Conservation (phyloP, 2,888 invertebrate genomes). For the Papilio elwesi region DNA sequence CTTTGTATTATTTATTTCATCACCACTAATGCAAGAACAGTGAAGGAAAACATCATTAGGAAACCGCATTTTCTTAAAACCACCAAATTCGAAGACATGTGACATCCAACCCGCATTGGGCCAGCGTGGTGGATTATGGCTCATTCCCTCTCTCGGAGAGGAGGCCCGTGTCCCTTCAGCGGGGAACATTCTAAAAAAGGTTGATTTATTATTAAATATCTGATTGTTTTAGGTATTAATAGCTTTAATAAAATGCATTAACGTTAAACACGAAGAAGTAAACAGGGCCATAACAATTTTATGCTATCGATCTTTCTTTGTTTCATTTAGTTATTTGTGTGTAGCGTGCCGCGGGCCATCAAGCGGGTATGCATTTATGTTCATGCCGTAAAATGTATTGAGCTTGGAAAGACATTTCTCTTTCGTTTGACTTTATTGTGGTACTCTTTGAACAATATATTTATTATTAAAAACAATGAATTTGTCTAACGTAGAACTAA, state of each 20-base stretch:
- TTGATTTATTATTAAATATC: no score
- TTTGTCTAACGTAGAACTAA: no score
- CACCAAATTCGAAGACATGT: no score
- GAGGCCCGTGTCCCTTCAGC: no score
- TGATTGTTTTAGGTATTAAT: not conserved
- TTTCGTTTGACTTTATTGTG: conserved; percentile 8
- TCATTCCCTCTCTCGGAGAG: no score
- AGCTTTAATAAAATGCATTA: conserved; percentile 2
- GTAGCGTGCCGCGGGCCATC: conserved; percentile 9
- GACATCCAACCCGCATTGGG: no score
- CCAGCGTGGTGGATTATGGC: no score
- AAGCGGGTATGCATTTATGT: conserved; percentile 18
- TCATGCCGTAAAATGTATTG: conserved; percentile 15
- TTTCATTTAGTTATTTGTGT: conserved; percentile 10
- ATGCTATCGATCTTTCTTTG: conserved; percentile 22
- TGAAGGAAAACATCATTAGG: no score
- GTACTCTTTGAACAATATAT: not conserved
- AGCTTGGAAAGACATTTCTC: conserved; percentile 15
- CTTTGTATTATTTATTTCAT: no score
- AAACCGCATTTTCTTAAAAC: no score
- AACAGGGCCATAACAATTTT: conserved; percentile 17
- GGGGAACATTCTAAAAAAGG: no score
- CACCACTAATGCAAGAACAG: no score
- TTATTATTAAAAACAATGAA: not conserved
- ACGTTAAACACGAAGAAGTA: conserved; percentile 1